Evolutionary conservation across 2,888 invertebrate genomes (phyloP).

Genomic region (Oscheius sp.): DNA sequence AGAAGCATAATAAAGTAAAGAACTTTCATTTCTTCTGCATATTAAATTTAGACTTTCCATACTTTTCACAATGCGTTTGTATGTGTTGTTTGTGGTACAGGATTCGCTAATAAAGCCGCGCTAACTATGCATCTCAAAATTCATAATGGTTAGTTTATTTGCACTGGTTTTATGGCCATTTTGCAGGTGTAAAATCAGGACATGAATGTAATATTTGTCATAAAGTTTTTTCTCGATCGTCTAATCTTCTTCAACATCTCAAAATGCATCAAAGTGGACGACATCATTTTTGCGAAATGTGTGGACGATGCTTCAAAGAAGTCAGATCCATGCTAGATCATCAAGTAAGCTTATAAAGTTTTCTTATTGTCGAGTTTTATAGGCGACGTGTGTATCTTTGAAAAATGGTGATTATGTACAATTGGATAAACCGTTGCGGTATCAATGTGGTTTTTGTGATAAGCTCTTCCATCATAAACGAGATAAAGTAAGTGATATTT

Average conservation of each 20-base stretch:
- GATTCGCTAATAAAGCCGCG: slow-evolving; percentile 27
- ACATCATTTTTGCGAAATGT: slow-evolving; percentile 49
- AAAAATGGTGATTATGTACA: slow-evolving; percentile 38
- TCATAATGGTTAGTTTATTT: slow-evolving; percentile 21
- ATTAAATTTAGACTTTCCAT: slow-evolving; percentile 18
- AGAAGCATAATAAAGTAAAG: slow-evolving; percentile 9
- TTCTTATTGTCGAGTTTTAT: neutral
- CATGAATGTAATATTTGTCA: slow-evolving; percentile 45
- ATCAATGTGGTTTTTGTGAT: slow-evolving; percentile 56
- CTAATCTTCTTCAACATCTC: slow-evolving; percentile 45
- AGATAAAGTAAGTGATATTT: slow-evolving; percentile 56
- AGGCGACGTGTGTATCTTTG: slow-evolving; percentile 30
- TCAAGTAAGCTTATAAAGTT: slow-evolving; percentile 38
- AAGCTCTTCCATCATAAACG: slow-evolving; percentile 58
- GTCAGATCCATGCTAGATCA: slow-evolving; percentile 43
- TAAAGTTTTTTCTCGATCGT: slow-evolving; percentile 42
- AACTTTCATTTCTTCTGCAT: neutral
- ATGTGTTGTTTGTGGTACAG: slow-evolving; percentile 35
- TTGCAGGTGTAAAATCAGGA: slow-evolving; percentile 32
- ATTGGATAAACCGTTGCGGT: slow-evolving; percentile 44
- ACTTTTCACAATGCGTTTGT: slow-evolving; percentile 1
- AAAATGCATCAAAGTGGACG: slow-evolving; percentile 47
- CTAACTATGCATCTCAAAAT: slow-evolving; percentile 31
- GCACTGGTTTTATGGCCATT: neutral
- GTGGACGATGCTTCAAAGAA: slow-evolving; percentile 49